These are phyloP conservation scores for Sthenelais limicola DNA, from an alignment of 2,888 invertebrate genomes.

Conservation along the genomic window DNA sequence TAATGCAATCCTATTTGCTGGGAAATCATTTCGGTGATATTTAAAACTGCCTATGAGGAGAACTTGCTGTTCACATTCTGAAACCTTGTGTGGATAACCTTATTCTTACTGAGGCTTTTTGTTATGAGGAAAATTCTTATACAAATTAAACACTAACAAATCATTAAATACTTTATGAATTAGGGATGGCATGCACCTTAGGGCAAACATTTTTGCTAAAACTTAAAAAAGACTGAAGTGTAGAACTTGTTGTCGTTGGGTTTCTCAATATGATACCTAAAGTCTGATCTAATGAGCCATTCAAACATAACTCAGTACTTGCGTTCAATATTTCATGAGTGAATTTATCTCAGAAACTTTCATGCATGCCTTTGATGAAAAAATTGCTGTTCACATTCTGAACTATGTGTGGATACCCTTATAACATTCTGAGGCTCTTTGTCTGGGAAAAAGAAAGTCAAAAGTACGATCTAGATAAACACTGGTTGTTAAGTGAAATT, in stretches of 20 bases:
- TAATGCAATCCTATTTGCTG: too few relatives aligned
- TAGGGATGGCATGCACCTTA: neutral
- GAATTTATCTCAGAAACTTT: too few relatives aligned
- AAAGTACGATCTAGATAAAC: neutral
- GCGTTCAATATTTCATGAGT: too few relatives aligned
- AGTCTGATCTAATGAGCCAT: too few relatives aligned
- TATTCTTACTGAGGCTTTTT: slow-evolving; percentile 3
- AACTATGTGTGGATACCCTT: slow-evolving; percentile 13
- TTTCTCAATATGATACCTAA: too few relatives aligned
- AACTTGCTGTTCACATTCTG: slow-evolving; percentile 24
- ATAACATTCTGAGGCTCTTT: slow-evolving; percentile 15
- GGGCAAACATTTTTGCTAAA: too few relatives aligned
- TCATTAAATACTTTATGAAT: neutral
- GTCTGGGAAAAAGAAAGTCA: neutral
- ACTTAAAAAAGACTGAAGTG: too few relatives aligned
- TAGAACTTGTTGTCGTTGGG: too few relatives aligned
- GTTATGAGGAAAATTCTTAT: neutral
- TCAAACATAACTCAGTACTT: too few relatives aligned
- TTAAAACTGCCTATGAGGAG: too few relatives aligned
- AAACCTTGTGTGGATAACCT: neutral
- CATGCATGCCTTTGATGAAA: slow-evolving; percentile 9
- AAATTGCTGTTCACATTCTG: slow-evolving; percentile 31
- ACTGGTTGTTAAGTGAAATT: neutral
- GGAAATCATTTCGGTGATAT: too few relatives aligned
- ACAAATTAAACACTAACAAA: neutral